These are phyloP conservation scores for Rhingia campestris DNA, from an alignment of 2,888 invertebrate species.

Conservation along the genomic window DNA sequence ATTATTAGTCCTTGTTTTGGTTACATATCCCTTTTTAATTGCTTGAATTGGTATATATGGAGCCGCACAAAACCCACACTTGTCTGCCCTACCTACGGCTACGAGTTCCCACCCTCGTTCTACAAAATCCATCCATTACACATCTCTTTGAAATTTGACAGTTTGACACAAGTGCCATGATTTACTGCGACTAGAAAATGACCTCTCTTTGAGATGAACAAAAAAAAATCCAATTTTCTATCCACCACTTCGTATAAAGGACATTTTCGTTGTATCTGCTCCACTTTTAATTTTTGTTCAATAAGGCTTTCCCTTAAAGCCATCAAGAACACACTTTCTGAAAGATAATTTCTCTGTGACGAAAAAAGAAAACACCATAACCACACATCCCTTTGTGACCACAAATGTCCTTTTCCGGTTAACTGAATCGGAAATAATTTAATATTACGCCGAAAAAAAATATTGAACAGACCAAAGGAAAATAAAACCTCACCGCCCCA, in stretches of 20 bases:
- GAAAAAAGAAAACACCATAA: slow-evolving; percentile 5
- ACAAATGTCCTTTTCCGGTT: slow-evolving; percentile 71
- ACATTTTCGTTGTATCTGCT: slow-evolving; percentile 3
- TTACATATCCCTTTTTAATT: too few relatives aligned
- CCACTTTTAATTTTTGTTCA: not conserved
- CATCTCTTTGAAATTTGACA: too few relatives aligned
- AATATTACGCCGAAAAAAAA: slow-evolving; percentile 59
- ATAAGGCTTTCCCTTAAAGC: slow-evolving; percentile 4
- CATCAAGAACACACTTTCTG: slow-evolving; percentile 18
- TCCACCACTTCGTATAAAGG: slow-evolving; percentile 18
- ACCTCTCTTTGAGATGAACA: not conserved
- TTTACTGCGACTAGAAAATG: not conserved
- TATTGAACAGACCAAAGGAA: not conserved
- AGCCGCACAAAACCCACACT: too few relatives aligned
- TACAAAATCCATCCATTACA: too few relatives aligned
- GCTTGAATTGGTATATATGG: too few relatives aligned
- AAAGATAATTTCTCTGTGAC: slow-evolving; percentile 16
- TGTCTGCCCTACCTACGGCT: too few relatives aligned
- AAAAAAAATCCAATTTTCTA: not conserved
- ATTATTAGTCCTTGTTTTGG: too few relatives aligned
- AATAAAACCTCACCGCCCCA: not conserved
- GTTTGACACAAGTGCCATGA: not conserved
- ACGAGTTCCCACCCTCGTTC: too few relatives aligned
- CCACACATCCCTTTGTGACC: slow-evolving; percentile 64
- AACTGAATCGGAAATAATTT: slow-evolving; percentile 72